Evolutionary conservation across 2,888 invertebrate genomes (phyloP), one percentile per base, ranked within the genome.

Genomic region (Lysandra coridon): DNA sequence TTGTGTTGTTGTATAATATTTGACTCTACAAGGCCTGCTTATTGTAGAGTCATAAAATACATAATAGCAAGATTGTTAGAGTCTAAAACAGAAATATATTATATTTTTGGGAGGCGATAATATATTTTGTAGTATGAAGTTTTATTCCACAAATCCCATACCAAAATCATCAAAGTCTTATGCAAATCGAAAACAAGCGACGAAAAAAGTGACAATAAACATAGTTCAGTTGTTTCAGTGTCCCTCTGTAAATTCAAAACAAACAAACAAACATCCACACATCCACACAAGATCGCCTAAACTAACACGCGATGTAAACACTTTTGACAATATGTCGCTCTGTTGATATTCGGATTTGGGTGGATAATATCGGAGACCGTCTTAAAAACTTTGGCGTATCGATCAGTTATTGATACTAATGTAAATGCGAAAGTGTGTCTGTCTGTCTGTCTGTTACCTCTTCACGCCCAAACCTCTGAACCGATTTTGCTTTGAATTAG

Each of bases 221-320:
- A 14, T 37, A 33, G 33, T 14, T 69, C 33, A 62, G 23, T 6
- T 60, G 62, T 62, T 23, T 12, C 64, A 30, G 64, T 30, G 64
- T 12, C 33, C 69, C 69, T 69, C 33, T 33, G 14, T 37, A 69
- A 69, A 69, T 69, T 69, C 69, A 69, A 69, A 14, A 37, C 69
- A 37, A 69, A 69, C 69, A 69, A 0, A 5, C 14, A 33, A 14
- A 33, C 33, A 33, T 12, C 69, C 12, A 33, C 69, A 69, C 14
- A 37, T 33, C 69, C 30, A 33, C 33, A 69, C 33, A 69, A 2
- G 33, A 69, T 37, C 69, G 12, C 64, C 33, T 33, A 37, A 69
- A 14, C 69, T 14, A 69, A 69, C 33, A 69, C 33, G 33, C 33
- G 33, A 17, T 33, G 17, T 33, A 64, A 33, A 69, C 12, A 69